Percentiles rank a stretch among this genome's conserved stretches.
phyloP scores from a whole-genome alignment of 30 jellyfish, hydroid and myxozoan genomes.

The Turritopsis dohrnii region DNA sequence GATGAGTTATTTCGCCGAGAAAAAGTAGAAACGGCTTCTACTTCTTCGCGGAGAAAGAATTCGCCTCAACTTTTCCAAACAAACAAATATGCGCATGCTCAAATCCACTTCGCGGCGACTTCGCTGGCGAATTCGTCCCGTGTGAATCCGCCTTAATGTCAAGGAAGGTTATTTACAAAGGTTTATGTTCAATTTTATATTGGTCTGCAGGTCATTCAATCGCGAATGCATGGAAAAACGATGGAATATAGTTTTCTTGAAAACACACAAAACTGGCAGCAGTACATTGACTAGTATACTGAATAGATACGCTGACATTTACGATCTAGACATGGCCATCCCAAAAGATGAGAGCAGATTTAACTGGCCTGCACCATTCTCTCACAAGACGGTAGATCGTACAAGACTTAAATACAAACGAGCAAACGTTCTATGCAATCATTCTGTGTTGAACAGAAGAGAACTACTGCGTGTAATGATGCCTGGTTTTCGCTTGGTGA shows the following conservation, averaged over 20 bases:
- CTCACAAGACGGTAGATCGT: slow-evolving; percentile 39
- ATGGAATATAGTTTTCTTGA: slow-evolving; percentile 43
- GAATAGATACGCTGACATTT: slow-evolving; percentile 55
- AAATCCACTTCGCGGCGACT: no score
- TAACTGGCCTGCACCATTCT: slow-evolving; percentile 65
- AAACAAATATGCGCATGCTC: no score
- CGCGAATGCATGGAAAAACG: slow-evolving; percentile 16
- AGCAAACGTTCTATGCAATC: slow-evolving; percentile 56
- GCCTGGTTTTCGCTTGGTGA: slow-evolving; percentile 42
- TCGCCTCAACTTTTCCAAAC: no score
- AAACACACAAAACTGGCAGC: slow-evolving; percentile 80
- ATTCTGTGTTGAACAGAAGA: slow-evolving; percentile 43
- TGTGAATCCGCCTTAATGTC: no score
- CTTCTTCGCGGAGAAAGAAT: no score
- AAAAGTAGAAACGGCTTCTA: no score
- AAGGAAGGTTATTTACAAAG: no score
- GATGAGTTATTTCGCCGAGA: no score
- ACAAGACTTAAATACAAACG: slow-evolving; percentile 44
- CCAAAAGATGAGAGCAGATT: slow-evolving; percentile 46
- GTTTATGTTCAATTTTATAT: no score
- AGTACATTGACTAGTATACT: slow-evolving; percentile 62
- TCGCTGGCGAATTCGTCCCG: no score
- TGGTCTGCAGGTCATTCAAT: background rate
- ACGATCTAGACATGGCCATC: slow-evolving; percentile 47
- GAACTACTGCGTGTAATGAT: slow-evolving; percentile 47